phyloP scores from a whole-genome alignment of 92 coral and sea anemone species.

The Epizoanthus rinbou region DNA sequence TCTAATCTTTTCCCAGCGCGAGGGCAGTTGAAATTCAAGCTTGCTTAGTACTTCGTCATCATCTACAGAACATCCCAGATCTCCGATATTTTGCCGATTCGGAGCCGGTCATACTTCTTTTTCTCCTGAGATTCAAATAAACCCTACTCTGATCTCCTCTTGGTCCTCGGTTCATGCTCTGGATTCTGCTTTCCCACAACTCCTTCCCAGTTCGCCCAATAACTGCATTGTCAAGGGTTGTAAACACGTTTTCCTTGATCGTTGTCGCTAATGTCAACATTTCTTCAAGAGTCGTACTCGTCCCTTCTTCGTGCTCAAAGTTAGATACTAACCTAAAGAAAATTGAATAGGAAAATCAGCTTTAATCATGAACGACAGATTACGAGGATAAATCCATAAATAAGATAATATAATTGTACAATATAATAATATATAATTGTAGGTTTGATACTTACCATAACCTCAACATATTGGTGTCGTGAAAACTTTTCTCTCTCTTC shows the following conservation, averaged over 20 bases:
- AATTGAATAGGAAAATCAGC: not conserved
- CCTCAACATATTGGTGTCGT: too few species aligned
- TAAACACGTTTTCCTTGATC: conserved; percentile 25
- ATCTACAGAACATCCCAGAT: too few species aligned
- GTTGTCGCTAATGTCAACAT: not conserved
- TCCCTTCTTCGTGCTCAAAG: conserved; percentile 24
- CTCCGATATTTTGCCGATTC: too few species aligned
- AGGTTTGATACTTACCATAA: too few species aligned
- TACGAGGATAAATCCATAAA: too few species aligned
- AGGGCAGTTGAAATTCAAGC: too few species aligned
- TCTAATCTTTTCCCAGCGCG: too few species aligned
- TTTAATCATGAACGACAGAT: not conserved
- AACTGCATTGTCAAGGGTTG: not conserved
- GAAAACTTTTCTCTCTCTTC: too few species aligned
- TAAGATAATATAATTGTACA: too few species aligned
- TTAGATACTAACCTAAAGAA: conserved; percentile 1
- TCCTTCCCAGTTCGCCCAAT: not conserved
- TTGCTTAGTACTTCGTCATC: too few species aligned
- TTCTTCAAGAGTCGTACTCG: not conserved
- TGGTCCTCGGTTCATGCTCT: conserved; percentile 8
- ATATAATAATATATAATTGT: too few species aligned
- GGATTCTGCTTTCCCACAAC: conserved; percentile 1
- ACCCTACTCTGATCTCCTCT: not conserved
- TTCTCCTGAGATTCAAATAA: not conserved
- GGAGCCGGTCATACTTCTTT: not conserved